Conservation (phyloP, 2,888 invertebrate genomes). For the Criorhina ranunculi region DNA sequence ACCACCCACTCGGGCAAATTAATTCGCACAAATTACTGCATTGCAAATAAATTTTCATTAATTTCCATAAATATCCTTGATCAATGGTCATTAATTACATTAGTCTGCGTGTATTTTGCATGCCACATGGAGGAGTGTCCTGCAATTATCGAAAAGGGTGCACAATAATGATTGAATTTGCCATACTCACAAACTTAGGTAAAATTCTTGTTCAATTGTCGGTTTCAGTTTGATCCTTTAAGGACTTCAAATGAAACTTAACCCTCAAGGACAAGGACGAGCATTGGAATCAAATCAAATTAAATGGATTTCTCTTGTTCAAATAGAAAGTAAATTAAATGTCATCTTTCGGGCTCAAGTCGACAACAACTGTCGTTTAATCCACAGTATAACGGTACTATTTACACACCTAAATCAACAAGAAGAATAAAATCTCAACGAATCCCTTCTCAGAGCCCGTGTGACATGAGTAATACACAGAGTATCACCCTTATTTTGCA, state of each 20-base stretch:
- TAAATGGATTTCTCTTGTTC: slow-evolving; percentile 69
- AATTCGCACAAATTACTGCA: slow-evolving; percentile 59
- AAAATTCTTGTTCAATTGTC: too few relatives aligned
- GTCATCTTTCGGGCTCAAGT: slow-evolving; percentile 47
- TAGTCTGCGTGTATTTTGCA: slow-evolving; percentile 28
- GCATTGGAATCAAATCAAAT: slow-evolving; percentile 57
- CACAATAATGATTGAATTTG: slow-evolving; percentile 43
- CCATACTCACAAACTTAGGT: not conserved
- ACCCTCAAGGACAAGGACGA: not conserved
- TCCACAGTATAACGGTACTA: slow-evolving; percentile 74
- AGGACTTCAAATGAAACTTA: too few relatives aligned
- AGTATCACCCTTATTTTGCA: slow-evolving; percentile 61
- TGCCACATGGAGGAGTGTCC: slow-evolving; percentile 22
- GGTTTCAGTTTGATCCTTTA: not conserved
- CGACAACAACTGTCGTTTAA: slow-evolving; percentile 59
- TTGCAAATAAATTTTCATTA: slow-evolving; percentile 64
- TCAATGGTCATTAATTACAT: slow-evolving; percentile 69
- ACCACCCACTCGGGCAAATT: not conserved
- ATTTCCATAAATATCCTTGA: slow-evolving; percentile 65
- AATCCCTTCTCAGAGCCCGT: slow-evolving; percentile 30
- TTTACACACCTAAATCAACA: slow-evolving; percentile 76
- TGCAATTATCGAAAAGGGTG: slow-evolving; percentile 43
- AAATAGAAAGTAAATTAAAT: slow-evolving; percentile 72
- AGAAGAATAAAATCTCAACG: not conserved
- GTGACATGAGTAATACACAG: slow-evolving; percentile 55